Base-by-base conservation (phyloP, 2,113 vertebrate genomes). In the Peromyscus leucopus region DNA sequence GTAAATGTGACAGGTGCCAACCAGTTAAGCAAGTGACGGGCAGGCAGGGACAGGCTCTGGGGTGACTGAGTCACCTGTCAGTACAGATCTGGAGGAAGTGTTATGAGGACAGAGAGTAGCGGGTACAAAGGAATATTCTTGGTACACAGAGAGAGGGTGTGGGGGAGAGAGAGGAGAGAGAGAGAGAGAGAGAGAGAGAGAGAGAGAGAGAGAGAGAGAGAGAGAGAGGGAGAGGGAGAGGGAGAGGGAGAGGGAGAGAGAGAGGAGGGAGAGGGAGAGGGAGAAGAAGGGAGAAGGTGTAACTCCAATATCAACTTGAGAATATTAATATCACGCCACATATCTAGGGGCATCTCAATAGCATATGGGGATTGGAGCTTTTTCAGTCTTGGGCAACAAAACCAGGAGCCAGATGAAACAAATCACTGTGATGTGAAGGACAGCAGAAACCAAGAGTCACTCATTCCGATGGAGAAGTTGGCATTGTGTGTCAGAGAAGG, bases 391-490 rank as follows among this genome's bases (percentile, higher is more conserved):
- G 94, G 39, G 42, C 95, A 89, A 84, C 24, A 89, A 46, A 9
- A 95, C 71, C 75, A 91, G 39, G 48, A 89, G 51, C 65, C 76
- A 93, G 92, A 86, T 65, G 55, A 89, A 80, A 24, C 36, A 83
- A 39, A 95, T 67, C 82, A 78, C n/a, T n/a, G 16, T 42, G 48
- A 83, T 67, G 26, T 89, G 31, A 92, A 93, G 65, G n/a, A 33
- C 0, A 69, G 5, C n/a, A 46, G 55, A 61, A 15, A 95, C 57
- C 69, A 46, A 93, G 93, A 92, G 72, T 26, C 67, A 87, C 16
- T 36, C 33, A 51, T 36, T 95, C 11, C 78, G 36, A 33, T 15
- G 33, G 75, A 36, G 79, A 69, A 57, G 46, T 17, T 93, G 48
- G 89, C 89, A 71, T 16, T 36, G 22, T 65, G 65, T 67, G 82